Evolutionary conservation across 2,113 vertebrate genomes (phyloP).

Genomic region (Callocephalon fimbriatum): DNA sequence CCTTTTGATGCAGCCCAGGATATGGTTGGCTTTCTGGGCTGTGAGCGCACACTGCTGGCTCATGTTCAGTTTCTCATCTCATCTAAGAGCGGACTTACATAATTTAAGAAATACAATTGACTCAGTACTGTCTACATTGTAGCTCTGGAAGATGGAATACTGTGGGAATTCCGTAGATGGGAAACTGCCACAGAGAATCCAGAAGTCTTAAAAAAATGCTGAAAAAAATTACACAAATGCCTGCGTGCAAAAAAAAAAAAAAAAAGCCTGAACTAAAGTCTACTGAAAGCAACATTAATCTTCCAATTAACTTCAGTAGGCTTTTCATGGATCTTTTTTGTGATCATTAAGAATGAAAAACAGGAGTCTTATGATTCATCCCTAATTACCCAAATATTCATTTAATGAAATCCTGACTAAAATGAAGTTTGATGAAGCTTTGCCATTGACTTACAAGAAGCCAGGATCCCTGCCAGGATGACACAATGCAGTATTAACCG

Average conservation of each 20-base stretch:
- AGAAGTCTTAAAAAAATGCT: neutral
- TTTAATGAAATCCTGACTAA: slow-evolving; percentile 6
- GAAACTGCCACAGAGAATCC: neutral
- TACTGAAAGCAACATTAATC: neutral
- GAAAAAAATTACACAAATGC: neutral
- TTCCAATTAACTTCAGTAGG: slow-evolving; percentile 36
- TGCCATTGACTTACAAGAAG: neutral
- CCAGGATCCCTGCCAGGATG: neutral
- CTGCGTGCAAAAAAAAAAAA: neutral
- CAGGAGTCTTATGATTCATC: slow-evolving; percentile 11
- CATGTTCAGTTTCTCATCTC: neutral
- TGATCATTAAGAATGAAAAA: slow-evolving; percentile 19
- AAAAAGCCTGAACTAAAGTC: neutral
- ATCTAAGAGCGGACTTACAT: neutral
- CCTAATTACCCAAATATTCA: slow-evolving; percentile 41
- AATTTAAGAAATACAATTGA: neutral
- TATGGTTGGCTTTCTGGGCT: neutral
- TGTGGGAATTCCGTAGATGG: neutral
- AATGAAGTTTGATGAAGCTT: neutral
- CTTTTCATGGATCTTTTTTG: slow-evolving; percentile 5
- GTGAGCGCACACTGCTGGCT: fast-evolving
- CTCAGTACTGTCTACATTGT: fast-evolving
- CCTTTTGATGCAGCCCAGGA: neutral
- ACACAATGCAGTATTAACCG: neutral
- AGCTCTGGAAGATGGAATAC: neutral